These are phyloP conservation scores for Mesorhabditis sp. DNA, from an alignment of 2,888 invertebrate genomes.

Conservation along the genomic window DNA sequence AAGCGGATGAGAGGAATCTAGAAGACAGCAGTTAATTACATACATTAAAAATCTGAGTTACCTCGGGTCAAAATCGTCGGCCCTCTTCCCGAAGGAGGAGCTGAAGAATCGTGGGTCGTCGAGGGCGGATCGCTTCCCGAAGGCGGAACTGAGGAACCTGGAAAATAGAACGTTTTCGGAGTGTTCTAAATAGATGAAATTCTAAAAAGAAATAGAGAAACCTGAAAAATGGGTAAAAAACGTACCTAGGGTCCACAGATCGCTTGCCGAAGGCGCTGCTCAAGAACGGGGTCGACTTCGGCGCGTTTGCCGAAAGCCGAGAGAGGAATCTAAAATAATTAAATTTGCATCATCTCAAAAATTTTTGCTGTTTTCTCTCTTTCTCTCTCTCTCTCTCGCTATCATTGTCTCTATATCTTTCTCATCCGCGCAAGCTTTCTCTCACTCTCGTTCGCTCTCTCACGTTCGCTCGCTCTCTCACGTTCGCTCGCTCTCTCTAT, in stretches of 20 bases:
- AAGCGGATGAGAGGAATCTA: constrained; percentile 1
- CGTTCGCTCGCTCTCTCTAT: no score
- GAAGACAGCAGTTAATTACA: neutral
- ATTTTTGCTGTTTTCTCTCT: no score
- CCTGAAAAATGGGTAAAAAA: no score
- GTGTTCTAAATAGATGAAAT: neutral
- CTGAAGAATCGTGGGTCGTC: neutral
- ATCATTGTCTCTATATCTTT: no score
- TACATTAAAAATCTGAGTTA: no score
- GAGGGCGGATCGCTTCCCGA: neutral
- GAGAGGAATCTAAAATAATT: neutral
- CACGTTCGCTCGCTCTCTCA: no score
- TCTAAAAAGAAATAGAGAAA: neutral
- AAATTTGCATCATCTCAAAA: no score
- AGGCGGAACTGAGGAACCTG: neutral
- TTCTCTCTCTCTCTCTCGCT: no score
- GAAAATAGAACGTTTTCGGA: no score
- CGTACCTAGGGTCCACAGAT: neutral
- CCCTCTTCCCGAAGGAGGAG: neutral
- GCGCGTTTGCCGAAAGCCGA: constrained; percentile 2
- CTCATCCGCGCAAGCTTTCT: no score
- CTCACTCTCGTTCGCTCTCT: no score
- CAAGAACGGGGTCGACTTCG: neutral
- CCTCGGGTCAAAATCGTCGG: neutral
- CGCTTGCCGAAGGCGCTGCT: neutral